These are phyloP conservation scores for Scelioninae gen. 1 DNA, from an alignment of 2,888 invertebrate genomes.

Conservation along the genomic window DNA sequence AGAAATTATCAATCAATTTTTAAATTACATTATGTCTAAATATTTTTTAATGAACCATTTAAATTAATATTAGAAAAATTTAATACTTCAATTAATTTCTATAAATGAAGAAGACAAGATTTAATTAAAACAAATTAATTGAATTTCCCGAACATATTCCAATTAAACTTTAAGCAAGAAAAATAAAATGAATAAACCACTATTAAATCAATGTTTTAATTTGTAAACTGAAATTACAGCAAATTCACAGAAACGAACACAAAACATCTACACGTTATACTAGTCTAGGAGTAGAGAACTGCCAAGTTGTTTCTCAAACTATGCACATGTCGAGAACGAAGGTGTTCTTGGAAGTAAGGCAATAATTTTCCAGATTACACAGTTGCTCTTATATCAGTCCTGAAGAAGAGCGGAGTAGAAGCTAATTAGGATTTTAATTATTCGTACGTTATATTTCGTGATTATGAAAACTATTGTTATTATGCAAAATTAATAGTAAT, in stretches of 20 bases:
- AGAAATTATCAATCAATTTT: too few species aligned
- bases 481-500: slow-evolving; percentile 5
- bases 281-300: slow-evolving; percentile 56
- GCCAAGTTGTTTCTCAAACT: slow-evolving; percentile 65
- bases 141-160: too few species aligned
- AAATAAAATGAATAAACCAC: slow-evolving; percentile 23
- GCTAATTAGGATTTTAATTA: slow-evolving; percentile 62
- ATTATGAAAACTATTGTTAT: slow-evolving; percentile 32
- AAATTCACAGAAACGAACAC: slow-evolving; percentile 59
- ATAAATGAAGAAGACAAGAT: too few species aligned
- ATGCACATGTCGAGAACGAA: slow-evolving; percentile 65
- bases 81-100: too few species aligned
- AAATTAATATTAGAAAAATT: too few species aligned
- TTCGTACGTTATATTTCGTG: slow-evolving; percentile 26
- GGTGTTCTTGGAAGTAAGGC: slow-evolving; percentile 65
- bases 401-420: slow-evolving; percentile 52
- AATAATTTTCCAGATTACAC: slow-evolving; percentile 63
- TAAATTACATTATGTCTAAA: too few species aligned
- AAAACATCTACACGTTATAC: slow-evolving; percentile 60
- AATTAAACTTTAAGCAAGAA: not conserved
- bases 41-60: too few species aligned
- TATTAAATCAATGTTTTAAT: slow-evolving; percentile 51
- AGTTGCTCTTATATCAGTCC: slow-evolving; percentile 62
- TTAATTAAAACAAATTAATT: too few species aligned
- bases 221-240: slow-evolving; percentile 59